A percentile compares a stretch with the other conserved stretches of the same genome.
Conservation (phyloP, 2,797 vertebrate genomes). For the Trematomus bernacchii region DNA sequence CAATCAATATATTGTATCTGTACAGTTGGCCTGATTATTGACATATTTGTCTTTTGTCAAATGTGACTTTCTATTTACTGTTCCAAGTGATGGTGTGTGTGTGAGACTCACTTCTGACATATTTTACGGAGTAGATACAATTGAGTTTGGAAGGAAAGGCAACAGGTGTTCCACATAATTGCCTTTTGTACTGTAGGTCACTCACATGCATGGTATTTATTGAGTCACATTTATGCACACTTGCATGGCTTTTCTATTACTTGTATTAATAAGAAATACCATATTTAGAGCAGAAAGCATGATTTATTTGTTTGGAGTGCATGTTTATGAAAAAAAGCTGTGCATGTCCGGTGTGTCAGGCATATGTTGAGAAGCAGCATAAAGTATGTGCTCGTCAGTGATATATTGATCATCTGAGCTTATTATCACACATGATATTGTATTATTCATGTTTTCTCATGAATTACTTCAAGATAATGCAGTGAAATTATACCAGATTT, state of each 20-base stretch:
- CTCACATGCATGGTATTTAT: neutral
- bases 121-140: too few species aligned
- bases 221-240: neutral
- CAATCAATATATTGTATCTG: neutral
- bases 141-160: neutral
- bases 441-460: too few species aligned
- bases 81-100: neutral
- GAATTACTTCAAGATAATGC: too few species aligned
- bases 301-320: neutral
- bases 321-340: neutral
- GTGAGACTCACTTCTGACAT: too few species aligned
- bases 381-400: neutral
- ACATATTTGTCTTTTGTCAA: neutral
- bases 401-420: neutral
- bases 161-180: neutral
- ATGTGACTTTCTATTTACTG: neutral
- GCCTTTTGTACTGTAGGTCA: neutral
- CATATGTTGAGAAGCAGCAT: neutral
- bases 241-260: neutral
- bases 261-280: neutral
- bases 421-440: conserved; percentile 6
- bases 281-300: neutral
- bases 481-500: too few species aligned
- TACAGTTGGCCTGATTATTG: neutral
- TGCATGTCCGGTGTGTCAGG: neutral